phyloP scores from a whole-genome alignment of 1,140 invertebrate genomes.

The Caenorhabditis brenneri region DNA sequence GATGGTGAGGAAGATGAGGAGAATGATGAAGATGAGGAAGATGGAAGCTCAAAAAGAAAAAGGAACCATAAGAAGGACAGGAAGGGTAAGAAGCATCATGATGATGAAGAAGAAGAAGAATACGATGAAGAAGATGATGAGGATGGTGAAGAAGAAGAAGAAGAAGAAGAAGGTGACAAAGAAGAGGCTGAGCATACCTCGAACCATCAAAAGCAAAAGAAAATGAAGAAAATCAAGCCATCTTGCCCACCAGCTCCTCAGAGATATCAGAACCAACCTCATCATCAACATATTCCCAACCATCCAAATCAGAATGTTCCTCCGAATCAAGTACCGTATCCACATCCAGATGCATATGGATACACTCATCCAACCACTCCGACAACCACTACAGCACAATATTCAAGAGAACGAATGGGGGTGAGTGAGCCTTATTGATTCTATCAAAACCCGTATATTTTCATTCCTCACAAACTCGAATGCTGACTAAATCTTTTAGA shows the following conservation, averaged over 20 bases:
- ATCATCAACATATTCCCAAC: not conserved
- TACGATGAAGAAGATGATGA: not conserved
- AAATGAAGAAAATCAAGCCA: not conserved
- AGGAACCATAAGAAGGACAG: not conserved
- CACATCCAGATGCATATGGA: not conserved
- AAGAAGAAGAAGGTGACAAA: not conserved
- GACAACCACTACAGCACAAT: not conserved
- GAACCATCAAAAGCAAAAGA: not conserved
- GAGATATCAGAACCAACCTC: not conserved
- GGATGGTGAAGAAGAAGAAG: not conserved
- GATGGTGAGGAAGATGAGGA: not conserved
- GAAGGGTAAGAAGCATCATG: too few species aligned
- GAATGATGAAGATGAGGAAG: not conserved
- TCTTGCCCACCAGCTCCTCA: not conserved
- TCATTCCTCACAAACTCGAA: too few species aligned
- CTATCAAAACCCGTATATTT: too few species aligned
- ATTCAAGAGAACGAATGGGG: not conserved
- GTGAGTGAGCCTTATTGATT: not conserved
- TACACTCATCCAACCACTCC: not conserved
- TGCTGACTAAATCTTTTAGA: too few species aligned
- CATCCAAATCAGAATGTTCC: not conserved
- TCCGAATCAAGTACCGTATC: not conserved
- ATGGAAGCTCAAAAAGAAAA: not conserved
- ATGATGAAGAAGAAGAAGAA: not conserved
- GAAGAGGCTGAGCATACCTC: not conserved